These are phyloP conservation scores for Mercenaria mercenaria DNA, from an alignment of 1,140 invertebrate genomes.

Conservation along the genomic window DNA sequence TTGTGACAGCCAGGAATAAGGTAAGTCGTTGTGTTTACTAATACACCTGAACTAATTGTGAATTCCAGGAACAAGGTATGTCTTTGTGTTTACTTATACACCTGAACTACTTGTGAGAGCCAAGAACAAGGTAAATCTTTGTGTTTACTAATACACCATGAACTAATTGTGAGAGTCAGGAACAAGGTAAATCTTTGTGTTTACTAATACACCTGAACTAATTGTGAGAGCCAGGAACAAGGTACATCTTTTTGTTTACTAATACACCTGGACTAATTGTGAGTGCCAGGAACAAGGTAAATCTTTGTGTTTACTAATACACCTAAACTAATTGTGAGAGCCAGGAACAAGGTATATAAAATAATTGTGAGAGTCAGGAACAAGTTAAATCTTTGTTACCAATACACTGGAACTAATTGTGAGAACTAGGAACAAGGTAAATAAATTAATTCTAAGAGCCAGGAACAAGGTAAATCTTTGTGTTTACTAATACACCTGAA, in stretches of 20 bases:
- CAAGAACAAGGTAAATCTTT: too few relatives aligned
- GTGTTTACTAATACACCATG: too few relatives aligned
- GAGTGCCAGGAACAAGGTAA: slow-evolving; percentile 7
- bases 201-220: slow-evolving; percentile 19
- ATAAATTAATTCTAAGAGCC: background rate
- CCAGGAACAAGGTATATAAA: background rate
- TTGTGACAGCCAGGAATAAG: too few relatives aligned
- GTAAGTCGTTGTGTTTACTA: slow-evolving; percentile 25
- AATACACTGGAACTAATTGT: too few relatives aligned
- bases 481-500: background rate
- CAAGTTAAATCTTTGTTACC: too few relatives aligned
- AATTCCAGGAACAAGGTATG: background rate
- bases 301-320: slow-evolving; percentile 26
- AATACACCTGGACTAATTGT: too few relatives aligned
- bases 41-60: slow-evolving; percentile 9
- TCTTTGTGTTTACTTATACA: too few relatives aligned
- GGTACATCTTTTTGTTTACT: background rate
- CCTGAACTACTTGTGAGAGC: too few relatives aligned
- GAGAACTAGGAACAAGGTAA: slow-evolving; percentile 57
- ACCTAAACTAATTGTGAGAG: slow-evolving; percentile 11
- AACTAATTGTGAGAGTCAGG: too few relatives aligned
- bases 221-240: too few relatives aligned
- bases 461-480: background rate
- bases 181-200: slow-evolving; percentile 27
- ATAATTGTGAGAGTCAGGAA: too few relatives aligned